A percentile compares a stretch with the other conserved stretches of the same genome.
These are phyloP conservation scores for Halcyon chelicuti DNA, from an alignment of 2,797 vertebrate species.

Conservation along the genomic window DNA sequence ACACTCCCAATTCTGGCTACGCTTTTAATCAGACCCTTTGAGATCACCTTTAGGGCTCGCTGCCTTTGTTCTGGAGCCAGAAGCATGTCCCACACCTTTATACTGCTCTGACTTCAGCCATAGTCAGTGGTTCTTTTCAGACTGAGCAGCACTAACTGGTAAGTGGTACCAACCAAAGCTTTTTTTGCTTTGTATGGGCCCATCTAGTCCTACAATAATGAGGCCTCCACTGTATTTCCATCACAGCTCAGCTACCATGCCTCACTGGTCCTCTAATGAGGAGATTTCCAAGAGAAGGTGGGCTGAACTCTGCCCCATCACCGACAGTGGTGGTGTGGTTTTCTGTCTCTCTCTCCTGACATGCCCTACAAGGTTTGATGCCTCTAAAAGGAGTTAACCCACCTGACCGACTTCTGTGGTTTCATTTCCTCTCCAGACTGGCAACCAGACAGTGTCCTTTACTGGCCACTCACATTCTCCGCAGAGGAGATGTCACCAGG, in stretches of 20 bases:
- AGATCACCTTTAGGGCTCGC: neutral
- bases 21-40: slow-evolving; percentile 26
- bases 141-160: neutral
- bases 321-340: neutral
- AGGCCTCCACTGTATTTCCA: neutral
- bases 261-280: neutral
- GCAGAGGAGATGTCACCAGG: neutral
- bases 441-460: neutral
- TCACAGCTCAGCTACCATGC: neutral
- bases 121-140: neutral
- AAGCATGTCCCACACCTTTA: neutral
- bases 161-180: neutral
- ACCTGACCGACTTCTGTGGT: neutral
- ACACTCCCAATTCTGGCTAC: neutral
- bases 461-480: neutral
- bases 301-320: neutral
- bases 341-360: neutral
- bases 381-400: neutral
- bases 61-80: neutral
- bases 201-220: neutral
- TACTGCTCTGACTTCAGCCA: neutral
- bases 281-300: neutral
- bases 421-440: neutral
- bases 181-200: neutral
- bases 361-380: neutral